A percentile compares a stretch with the other conserved stretches of the same genome.
These are phyloP conservation scores for Grammomys surdaster DNA, from an alignment of 2,113 vertebrate species.

Conservation along the genomic window DNA sequence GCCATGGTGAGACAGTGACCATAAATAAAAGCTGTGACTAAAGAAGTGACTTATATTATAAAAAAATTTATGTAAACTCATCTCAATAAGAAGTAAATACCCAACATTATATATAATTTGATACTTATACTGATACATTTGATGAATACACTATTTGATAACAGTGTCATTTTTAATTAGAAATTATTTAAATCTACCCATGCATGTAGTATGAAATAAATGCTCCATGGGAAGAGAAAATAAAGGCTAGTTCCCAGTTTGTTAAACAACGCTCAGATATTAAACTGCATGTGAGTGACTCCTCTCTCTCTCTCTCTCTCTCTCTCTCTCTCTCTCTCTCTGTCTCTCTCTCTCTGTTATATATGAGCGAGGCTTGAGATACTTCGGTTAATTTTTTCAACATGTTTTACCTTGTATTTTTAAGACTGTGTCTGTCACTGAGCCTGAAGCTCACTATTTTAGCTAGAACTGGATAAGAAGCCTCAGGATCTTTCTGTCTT, in stretches of 20 bases:
- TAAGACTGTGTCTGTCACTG: too few relatives aligned
- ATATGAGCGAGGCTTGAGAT: too few relatives aligned
- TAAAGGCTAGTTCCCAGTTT: background rate
- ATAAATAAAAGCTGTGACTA: constrained; percentile 35
- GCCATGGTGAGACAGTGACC: constrained; percentile 80
- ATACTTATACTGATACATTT: constrained; percentile 20
- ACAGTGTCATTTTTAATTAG: constrained; percentile 57
- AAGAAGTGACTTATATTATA: constrained; percentile 67
- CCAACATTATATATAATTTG: constrained; percentile 62
- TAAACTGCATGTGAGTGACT: background rate
- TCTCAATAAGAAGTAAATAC: constrained; percentile 69
- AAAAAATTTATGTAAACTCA: constrained; percentile 73
- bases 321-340: too few relatives aligned
- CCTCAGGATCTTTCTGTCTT: too few relatives aligned
- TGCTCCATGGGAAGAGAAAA: background rate
- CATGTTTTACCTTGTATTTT: too few relatives aligned
- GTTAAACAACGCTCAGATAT: background rate
- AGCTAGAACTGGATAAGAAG: too few relatives aligned
- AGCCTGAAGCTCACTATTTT: too few relatives aligned
- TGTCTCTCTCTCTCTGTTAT: too few relatives aligned
- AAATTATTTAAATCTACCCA: constrained; percentile 68
- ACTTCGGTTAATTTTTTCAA: too few relatives aligned
- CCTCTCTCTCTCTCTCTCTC: too few relatives aligned
- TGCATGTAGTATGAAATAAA: constrained; percentile 19
- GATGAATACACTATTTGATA: background rate